phyloP scores from a whole-genome alignment of 2,888 invertebrate species.

The Megalurothrips usitatus region DNA sequence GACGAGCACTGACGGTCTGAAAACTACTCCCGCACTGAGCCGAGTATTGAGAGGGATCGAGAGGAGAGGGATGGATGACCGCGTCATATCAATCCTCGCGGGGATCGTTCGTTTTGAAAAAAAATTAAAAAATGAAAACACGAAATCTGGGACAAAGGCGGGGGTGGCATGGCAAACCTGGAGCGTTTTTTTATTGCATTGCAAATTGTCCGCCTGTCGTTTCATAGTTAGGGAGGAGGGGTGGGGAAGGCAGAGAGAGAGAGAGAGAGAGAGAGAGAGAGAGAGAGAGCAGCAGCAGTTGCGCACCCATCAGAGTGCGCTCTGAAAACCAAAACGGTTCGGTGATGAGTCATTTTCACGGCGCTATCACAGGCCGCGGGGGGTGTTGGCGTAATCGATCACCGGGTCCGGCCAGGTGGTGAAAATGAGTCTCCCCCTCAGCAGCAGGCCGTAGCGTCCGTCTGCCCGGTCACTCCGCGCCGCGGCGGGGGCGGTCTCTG shows the following conservation, averaged over 20 bases:
- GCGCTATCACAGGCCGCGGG: neutral
- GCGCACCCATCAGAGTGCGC: neutral
- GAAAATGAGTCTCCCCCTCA: neutral
- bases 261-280: no score
- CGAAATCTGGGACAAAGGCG: neutral
- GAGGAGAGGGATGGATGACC: no score
- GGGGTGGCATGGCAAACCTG: neutral
- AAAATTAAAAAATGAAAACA: no score
- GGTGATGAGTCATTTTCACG: conserved; percentile 23
- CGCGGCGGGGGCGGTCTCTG: neutral
- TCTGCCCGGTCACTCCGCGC: neutral
- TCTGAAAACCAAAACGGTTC: neutral
- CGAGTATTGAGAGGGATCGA: no score
- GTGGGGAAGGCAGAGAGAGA: neutral
- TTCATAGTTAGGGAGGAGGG: no score
- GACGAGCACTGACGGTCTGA: no score
- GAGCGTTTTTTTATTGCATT: neutral
- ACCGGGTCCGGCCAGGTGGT: neutral
- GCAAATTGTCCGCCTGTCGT: neutral
- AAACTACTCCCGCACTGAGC: no score
- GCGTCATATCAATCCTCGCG: no score
- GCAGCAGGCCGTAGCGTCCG: neutral
- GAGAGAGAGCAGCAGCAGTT: neutral
- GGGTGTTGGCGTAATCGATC: neutral
- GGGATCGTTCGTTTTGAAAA: no score